These are phyloP conservation scores for Oasisia sp. DNA, from an alignment of 2,888 invertebrate species.

Conservation along the genomic window DNA sequence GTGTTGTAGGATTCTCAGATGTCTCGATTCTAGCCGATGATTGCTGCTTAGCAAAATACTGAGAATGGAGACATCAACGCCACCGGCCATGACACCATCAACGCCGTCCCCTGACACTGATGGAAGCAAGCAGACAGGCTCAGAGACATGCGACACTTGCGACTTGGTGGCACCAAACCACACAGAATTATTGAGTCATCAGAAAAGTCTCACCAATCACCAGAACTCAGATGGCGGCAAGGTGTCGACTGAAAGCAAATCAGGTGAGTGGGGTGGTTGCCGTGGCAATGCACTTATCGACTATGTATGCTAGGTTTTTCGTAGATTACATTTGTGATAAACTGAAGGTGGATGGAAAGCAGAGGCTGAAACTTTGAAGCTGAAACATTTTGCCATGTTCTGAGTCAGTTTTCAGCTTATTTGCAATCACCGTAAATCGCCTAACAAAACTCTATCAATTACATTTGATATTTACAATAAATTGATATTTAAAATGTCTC, in stretches of 20 bases:
- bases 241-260: not conserved
- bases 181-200: not conserved
- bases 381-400: not conserved
- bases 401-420: not conserved
- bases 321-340: not conserved
- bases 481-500: not conserved
- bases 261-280: not conserved
- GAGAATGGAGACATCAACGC: conserved; percentile 1
- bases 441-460: not conserved
- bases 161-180: not conserved
- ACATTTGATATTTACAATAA: not conserved
- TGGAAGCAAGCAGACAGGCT: not conserved
- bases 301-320: not conserved
- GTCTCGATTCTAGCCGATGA: not conserved
- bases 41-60: not conserved
- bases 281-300: not conserved
- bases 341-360: not conserved
- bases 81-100: not conserved
- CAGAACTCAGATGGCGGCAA: not conserved
- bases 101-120: not conserved
- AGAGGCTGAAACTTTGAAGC: not conserved
- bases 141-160: not conserved
- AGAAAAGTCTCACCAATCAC: not conserved
- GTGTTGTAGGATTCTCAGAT: not conserved
- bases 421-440: not conserved